Evolutionary conservation across 2,888 invertebrate species (phyloP).

Genomic region (Drosophila percnosoma): DNA sequence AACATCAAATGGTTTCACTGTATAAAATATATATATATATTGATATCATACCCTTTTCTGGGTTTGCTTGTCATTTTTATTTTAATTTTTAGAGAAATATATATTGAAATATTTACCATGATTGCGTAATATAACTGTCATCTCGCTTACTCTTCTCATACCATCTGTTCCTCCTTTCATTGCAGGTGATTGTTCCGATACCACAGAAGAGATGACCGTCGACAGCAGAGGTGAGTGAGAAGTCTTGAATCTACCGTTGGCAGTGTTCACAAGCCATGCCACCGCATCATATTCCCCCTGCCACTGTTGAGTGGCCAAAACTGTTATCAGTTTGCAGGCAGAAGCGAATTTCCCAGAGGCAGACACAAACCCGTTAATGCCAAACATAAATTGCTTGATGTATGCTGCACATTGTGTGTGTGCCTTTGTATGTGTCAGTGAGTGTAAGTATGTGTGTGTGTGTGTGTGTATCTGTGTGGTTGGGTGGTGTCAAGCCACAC

Average conservation of each 20-base stretch:
- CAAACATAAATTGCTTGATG: constrained; percentile 66
- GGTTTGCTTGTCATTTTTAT: background rate
- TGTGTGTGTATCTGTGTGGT: constrained; percentile 6
- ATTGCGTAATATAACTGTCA: background rate
- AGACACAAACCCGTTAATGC: constrained; percentile 73
- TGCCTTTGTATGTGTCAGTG: background rate
- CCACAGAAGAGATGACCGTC: constrained; percentile 84
- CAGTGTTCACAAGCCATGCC: background rate
- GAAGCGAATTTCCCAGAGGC: constrained; percentile 46
- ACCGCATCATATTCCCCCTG: background rate
- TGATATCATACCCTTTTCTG: background rate
- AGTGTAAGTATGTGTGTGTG: background rate
- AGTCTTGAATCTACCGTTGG: constrained; percentile 2
- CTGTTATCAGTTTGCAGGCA: constrained; percentile 59
- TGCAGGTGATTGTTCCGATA: constrained; percentile 85
- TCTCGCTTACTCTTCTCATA: background rate
- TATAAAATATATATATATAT: background rate
- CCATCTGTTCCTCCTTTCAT: constrained; percentile 28
- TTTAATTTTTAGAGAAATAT: background rate
- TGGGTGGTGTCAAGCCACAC: constrained; percentile 12
- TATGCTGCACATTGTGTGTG: constrained; percentile 4
- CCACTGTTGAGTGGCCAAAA: constrained; percentile 33
- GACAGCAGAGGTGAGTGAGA: constrained; percentile 84
- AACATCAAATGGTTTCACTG: background rate
- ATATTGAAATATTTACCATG: background rate